Evolutionary conservation across 2,797 vertebrate species (phyloP).

Genomic region (Centropyge bicolor): DNA sequence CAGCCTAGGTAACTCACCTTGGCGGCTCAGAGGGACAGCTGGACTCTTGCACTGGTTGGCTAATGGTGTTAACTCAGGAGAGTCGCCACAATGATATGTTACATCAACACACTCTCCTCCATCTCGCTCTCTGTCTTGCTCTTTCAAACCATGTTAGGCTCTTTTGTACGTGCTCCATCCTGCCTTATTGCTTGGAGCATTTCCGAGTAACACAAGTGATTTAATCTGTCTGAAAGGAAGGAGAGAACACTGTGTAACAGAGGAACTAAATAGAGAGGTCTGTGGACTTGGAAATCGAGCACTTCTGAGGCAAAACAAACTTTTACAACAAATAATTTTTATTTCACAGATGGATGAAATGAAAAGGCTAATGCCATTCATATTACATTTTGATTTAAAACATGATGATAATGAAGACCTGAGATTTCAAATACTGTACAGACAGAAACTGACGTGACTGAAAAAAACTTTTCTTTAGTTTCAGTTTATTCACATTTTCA

Average conservation of each 20-base stretch:
- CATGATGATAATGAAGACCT: neutral
- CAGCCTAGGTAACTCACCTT: constrained; percentile 79
- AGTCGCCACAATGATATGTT: constrained; percentile 72
- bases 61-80: constrained; percentile 79
- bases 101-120: constrained; percentile 66
- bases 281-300: constrained; percentile 43
- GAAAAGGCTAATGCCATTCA: constrained; percentile 10
- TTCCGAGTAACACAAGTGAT: constrained; percentile 81
- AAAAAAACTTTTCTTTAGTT: constrained; percentile 17
- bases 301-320: constrained; percentile 37
- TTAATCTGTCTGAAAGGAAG: constrained; percentile 78
- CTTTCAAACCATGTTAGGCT: constrained; percentile 75
- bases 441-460: neutral
- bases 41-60: constrained; percentile 55
- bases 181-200: constrained; percentile 77
- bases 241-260: constrained; percentile 62
- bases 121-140: constrained; percentile 59
- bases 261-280: constrained; percentile 46
- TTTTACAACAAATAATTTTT: constrained; percentile 29
- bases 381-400: constrained; percentile 23
- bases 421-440: neutral
- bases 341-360: constrained; percentile 47
- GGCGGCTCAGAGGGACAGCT: constrained; percentile 66
- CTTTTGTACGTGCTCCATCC: constrained; percentile 76
- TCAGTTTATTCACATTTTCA: constrained; percentile 38